Percentiles rank a stretch among this genome's conserved stretches.
Conservation (phyloP, 1,140 invertebrate genomes). For the Coelopa frigida region DNA sequence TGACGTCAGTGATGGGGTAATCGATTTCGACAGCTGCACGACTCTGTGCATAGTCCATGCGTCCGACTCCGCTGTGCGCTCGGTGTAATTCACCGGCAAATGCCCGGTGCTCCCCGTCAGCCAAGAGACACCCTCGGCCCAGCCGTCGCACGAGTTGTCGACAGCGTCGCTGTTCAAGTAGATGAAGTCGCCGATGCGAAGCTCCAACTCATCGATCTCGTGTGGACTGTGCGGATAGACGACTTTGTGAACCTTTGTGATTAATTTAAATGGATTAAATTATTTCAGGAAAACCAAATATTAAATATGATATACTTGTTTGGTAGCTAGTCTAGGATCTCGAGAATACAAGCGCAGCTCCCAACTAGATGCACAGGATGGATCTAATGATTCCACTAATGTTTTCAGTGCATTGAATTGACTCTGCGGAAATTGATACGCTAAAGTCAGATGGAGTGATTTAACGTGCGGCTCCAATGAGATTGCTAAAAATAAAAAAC, state of each 20-base stretch:
- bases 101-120: conserved; percentile 71
- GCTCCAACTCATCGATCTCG: conserved; percentile 75
- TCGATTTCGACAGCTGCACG: conserved; percentile 49
- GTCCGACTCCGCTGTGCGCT: conserved; percentile 77
- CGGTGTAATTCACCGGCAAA: conserved; percentile 73
- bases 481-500: conserved; percentile 50
- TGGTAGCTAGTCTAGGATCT: conserved; percentile 64
- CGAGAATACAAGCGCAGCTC: conserved; percentile 79
- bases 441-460: conserved; percentile 77
- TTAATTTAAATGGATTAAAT: conserved; percentile 1
- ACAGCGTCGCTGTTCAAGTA: conserved; percentile 69
- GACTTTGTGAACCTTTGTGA: conserved; percentile 69
- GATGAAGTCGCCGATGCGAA: conserved; percentile 78
- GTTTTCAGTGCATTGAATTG: conserved; percentile 65
- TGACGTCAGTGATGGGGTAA: conserved; percentile 45
- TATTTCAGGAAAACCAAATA: background rate
- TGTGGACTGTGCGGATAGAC: conserved; percentile 68
- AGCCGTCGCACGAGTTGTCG: conserved; percentile 68
- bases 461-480: conserved; percentile 70
- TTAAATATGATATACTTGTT: conserved; percentile 54
- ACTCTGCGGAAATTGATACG: conserved; percentile 73
- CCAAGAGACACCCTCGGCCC: conserved; percentile 83
- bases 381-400: conserved; percentile 64
- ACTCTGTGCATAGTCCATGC: conserved; percentile 81
- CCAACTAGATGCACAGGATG: conserved; percentile 62